Conservation (phyloP, 2,797 vertebrate genomes). For the Peromyscus eremicus region DNA sequence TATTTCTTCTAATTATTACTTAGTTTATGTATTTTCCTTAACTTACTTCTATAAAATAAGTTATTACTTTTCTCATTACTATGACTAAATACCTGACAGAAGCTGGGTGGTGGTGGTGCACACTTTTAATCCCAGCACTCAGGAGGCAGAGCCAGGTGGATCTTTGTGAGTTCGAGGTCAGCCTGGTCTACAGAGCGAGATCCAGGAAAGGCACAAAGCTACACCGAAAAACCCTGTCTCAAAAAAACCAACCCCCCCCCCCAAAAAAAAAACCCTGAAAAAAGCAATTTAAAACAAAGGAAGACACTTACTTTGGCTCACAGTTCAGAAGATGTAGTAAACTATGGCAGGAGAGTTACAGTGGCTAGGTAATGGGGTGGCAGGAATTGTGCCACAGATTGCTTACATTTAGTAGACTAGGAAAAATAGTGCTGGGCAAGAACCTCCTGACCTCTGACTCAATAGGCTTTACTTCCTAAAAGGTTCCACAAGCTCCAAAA, state of each 20-base stretch:
- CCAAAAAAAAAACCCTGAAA: not conserved
- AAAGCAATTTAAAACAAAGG: not conserved
- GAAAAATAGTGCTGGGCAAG: not conserved
- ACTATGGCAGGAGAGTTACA: too few species aligned
- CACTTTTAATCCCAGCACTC: too few species aligned
- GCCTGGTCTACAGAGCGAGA: too few species aligned
- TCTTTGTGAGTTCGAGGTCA: too few species aligned
- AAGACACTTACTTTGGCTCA: not conserved
- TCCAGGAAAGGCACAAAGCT: too few species aligned
- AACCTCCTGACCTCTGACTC: not conserved
- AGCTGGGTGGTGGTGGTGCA: too few species aligned
- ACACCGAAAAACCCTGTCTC: too few species aligned
- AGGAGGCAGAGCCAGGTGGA: too few species aligned
- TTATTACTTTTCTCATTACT: not conserved
- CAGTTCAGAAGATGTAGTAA: not conserved
- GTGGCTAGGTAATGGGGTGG: not conserved
- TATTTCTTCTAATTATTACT: not conserved
- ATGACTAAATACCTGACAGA: not conserved
- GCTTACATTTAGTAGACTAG: not conserved
- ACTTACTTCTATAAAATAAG: constrained; percentile 5
- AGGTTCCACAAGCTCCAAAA: not conserved
- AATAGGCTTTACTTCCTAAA: not conserved
- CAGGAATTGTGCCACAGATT: not conserved
- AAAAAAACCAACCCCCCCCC: too few species aligned
- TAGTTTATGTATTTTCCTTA: not conserved